Evolutionary conservation across 2,113 vertebrate species (phyloP).

Genomic region (Salvelinus sp.): DNA sequence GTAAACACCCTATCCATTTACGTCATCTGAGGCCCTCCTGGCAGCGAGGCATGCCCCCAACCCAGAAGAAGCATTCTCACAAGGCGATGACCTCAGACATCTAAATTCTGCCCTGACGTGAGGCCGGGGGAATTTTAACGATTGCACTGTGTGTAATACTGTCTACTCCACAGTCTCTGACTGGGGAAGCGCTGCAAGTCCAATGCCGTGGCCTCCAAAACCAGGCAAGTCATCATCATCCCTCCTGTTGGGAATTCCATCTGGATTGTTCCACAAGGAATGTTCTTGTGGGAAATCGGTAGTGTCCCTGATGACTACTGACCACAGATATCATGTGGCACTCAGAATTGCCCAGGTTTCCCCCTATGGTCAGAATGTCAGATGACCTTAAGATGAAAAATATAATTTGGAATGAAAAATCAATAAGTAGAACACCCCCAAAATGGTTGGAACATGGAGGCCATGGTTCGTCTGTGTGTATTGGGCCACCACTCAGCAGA

Average conservation of each 20-base stretch:
- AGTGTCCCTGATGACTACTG: slow-evolving; percentile 26
- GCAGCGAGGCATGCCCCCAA: slow-evolving; percentile 39
- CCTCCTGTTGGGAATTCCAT: slow-evolving; percentile 52
- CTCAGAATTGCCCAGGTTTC: slow-evolving; percentile 46
- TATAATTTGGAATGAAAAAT: background rate
- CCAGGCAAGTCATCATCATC: slow-evolving; percentile 47
- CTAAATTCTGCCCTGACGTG: slow-evolving; percentile 70
- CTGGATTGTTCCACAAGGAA: slow-evolving; percentile 39
- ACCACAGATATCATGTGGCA: slow-evolving; percentile 18
- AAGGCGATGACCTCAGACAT: slow-evolving; percentile 74
- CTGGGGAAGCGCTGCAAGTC: slow-evolving; percentile 35
- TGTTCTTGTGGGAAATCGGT: slow-evolving; percentile 55
- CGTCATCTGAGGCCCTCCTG: slow-evolving; percentile 67
- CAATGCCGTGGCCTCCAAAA: slow-evolving; percentile 32
- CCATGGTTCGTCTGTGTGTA: background rate
- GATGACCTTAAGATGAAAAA: slow-evolving; percentile 15
- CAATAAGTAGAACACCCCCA: too few species aligned
- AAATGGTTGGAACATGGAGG: too few species aligned
- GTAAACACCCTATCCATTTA: slow-evolving; percentile 67
- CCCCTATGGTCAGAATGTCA: slow-evolving; percentile 33
- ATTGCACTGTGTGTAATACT: slow-evolving; percentile 45
- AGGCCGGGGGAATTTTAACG: slow-evolving; percentile 70
- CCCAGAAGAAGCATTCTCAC: slow-evolving; percentile 62
- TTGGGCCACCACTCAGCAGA: background rate
- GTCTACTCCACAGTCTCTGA: too few species aligned